Conservation (phyloP, 2,113 vertebrate species). For the Oophaga pumilio region DNA sequence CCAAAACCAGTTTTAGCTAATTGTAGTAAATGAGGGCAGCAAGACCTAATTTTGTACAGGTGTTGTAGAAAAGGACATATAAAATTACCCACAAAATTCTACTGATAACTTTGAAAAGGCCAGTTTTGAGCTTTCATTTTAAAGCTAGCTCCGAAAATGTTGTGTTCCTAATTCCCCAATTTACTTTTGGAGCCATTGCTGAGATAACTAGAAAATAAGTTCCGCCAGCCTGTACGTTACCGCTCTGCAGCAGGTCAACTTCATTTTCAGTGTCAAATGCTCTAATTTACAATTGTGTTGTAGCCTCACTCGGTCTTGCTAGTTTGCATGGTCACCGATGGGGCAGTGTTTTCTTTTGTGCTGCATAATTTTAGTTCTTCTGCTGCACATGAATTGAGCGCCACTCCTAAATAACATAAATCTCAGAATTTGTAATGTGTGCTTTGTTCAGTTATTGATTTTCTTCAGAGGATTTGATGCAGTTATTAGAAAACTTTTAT, state of each 20-base stretch:
- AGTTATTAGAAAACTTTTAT: slow-evolving; percentile 12
- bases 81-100: not conserved
- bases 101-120: not conserved
- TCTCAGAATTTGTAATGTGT: slow-evolving; percentile 9
- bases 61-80: too few relatives aligned
- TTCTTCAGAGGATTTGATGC: not conserved
- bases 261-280: not conserved
- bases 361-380: not conserved
- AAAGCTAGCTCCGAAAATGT: not conserved
- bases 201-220: not conserved
- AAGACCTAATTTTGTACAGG: too few relatives aligned
- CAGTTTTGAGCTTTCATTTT: too few relatives aligned
- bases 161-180: not conserved
- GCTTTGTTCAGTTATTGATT: slow-evolving; percentile 22
- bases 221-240: not conserved
- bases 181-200: not conserved
- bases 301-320: not conserved
- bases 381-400: not conserved
- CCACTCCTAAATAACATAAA: not conserved
- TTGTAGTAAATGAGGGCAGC: too few relatives aligned
- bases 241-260: not conserved
- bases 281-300: not conserved
- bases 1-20: too few relatives aligned
- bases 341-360: not conserved
- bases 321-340: not conserved